Percentiles rank a stretch among this genome's conserved stretches.
Evolutionary conservation across 2,113 vertebrate genomes (phyloP).

Genomic region (Tragelaphus imberbis): DNA sequence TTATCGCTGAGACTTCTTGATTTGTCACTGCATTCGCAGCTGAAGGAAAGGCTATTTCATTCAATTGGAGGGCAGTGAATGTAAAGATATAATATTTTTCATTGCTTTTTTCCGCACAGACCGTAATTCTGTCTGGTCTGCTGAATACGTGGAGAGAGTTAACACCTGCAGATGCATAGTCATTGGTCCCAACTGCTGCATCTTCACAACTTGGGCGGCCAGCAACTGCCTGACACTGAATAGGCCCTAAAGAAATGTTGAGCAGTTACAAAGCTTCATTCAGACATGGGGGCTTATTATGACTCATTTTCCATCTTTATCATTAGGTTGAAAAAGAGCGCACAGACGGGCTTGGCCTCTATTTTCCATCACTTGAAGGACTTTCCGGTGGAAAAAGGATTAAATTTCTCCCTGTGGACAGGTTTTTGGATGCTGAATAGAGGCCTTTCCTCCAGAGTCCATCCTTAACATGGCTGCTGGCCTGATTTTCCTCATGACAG

Average conservation of each 20-base stretch:
- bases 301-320: background rate
- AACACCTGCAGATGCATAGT: background rate
- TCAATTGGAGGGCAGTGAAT: background rate
- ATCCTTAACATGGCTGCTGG: background rate
- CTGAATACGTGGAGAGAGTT: background rate
- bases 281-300: background rate
- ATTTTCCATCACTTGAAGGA: background rate
- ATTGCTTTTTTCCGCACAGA: background rate
- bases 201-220: background rate
- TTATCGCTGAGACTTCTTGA: background rate
- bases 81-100: background rate
- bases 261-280: background rate
- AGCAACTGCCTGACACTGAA: background rate
- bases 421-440: background rate
- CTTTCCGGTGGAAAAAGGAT: background rate
- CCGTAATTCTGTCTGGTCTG: background rate
- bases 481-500: background rate
- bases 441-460: background rate
- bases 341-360: background rate
- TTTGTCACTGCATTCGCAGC: background rate
- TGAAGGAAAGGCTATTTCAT: background rate
- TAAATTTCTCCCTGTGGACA: background rate
- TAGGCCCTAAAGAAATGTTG: background rate
- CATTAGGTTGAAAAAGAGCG: background rate
- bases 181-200: background rate